A percentile compares a stretch with the other conserved stretches of the same genome.
Evolutionary conservation across 1,140 invertebrate genomes (phyloP).

Genomic region (Phortica variegata): DNA sequence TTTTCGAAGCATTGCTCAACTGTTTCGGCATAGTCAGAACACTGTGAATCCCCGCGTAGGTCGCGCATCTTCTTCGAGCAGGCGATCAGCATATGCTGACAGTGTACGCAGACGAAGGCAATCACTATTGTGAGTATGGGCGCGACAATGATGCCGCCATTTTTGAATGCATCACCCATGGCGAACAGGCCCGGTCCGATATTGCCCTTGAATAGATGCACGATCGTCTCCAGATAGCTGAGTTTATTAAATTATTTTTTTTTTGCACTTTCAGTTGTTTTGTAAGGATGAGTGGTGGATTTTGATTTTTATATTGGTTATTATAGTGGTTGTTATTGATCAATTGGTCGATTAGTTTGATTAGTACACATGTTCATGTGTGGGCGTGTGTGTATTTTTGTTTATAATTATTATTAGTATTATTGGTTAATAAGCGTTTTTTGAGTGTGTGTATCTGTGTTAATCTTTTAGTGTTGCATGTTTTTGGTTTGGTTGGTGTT

Average conservation of each 20-base stretch:
- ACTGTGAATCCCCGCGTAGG: constrained; percentile 56
- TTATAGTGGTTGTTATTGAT: not conserved
- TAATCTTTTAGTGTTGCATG: too few species aligned
- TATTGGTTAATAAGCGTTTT: too few species aligned
- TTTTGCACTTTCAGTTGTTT: too few species aligned
- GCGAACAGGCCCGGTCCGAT: constrained; percentile 75
- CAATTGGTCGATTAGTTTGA: constrained; percentile 2
- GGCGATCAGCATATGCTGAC: constrained; percentile 71
- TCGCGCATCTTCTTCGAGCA: constrained; percentile 69
- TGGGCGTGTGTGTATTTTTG: too few species aligned
- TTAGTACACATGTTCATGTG: too few species aligned
- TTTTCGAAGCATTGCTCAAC: constrained; percentile 74
- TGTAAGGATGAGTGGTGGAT: too few species aligned
- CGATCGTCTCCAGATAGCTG: constrained; percentile 71
- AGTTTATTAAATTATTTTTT: too few species aligned
- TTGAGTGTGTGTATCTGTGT: too few species aligned
- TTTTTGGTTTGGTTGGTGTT: too few species aligned
- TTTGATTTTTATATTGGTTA: not conserved
- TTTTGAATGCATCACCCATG: constrained; percentile 75
- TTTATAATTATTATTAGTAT: too few species aligned
- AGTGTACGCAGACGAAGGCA: constrained; percentile 71
- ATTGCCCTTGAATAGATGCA: constrained; percentile 75
- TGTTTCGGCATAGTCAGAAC: constrained; percentile 76
- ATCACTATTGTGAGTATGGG: constrained; percentile 67
- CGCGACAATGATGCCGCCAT: constrained; percentile 69